Evolutionary conservation across 2,888 invertebrate genomes (phyloP).

Genomic region (Electrophaes corylata): DNA sequence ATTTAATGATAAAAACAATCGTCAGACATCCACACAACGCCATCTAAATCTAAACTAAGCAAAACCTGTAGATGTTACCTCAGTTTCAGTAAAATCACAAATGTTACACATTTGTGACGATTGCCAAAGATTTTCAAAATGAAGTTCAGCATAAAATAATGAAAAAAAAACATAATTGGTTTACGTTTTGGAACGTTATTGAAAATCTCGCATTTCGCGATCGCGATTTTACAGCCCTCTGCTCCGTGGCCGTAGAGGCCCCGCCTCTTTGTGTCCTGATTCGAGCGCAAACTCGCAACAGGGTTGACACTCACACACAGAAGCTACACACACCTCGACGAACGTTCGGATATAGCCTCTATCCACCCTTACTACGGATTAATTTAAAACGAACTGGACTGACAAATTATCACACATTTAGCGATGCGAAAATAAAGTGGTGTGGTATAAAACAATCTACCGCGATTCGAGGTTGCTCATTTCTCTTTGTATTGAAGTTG

Average conservation of each 20-base stretch:
- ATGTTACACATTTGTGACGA: too few species aligned
- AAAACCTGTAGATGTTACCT: too few species aligned
- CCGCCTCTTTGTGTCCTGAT: conserved; percentile 57
- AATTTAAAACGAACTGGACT: conserved; percentile 16
- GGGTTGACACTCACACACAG: conserved; percentile 47
- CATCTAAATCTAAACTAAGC: too few species aligned
- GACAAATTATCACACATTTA: conserved; percentile 37
- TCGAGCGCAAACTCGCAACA: conserved; percentile 59
- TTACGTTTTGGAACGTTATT: background rate
- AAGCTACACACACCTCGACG: conserved; percentile 17
- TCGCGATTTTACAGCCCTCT: conserved; percentile 25
- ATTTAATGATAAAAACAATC: too few species aligned
- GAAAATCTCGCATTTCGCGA: background rate
- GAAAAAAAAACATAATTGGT: background rate
- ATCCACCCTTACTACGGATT: conserved; percentile 33
- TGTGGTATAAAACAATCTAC: conserved; percentile 67
- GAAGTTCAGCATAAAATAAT: too few species aligned
- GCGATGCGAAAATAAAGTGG: conserved; percentile 44
- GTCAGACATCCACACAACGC: too few species aligned
- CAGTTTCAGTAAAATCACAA: too few species aligned
- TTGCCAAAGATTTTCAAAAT: too few species aligned
- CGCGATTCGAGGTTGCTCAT: conserved; percentile 49
- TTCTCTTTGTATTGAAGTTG: conserved; percentile 42
- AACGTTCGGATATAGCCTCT: conserved; percentile 48
- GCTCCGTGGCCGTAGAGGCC: conserved; percentile 36